These are phyloP conservation scores for Alexandromys fortis DNA, from an alignment of 2,113 vertebrate species.

Conservation along the genomic window DNA sequence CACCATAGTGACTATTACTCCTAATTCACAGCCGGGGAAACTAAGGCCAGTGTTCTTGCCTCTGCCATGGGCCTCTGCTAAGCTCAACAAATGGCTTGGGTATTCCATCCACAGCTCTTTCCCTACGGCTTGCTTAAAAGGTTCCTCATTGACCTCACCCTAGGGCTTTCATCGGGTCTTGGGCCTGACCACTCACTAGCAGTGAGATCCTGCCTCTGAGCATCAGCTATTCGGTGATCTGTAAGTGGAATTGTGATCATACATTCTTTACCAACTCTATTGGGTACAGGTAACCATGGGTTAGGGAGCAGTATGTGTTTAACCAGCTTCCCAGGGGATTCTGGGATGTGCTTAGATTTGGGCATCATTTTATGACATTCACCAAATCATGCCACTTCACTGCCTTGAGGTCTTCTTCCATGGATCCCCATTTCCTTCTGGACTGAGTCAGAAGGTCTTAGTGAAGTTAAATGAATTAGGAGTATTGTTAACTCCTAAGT, in stretches of 20 bases:
- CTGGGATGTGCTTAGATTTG: too few species aligned
- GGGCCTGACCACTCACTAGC: background rate
- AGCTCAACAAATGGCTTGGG: accelerated
- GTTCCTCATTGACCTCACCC: background rate
- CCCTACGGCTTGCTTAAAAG: background rate
- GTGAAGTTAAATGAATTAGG: background rate
- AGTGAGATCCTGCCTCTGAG: background rate
- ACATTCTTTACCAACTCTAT: accelerated
- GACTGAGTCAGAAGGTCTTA: background rate
- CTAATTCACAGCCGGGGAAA: background rate
- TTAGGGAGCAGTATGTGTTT: background rate
- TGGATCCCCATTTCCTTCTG: background rate
- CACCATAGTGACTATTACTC: background rate
- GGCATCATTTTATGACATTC: background rate
- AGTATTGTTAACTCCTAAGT: background rate
- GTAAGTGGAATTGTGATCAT: background rate
- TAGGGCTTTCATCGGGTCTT: background rate
- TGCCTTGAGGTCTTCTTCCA: background rate
- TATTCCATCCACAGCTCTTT: background rate
- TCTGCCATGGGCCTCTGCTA: background rate
- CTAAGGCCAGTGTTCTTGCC: background rate
- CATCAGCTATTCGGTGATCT: background rate
- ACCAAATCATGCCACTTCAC: background rate
- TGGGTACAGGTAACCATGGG: accelerated
- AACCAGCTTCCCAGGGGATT: background rate